Evolutionary conservation across 2,888 invertebrate species (phyloP), one percentile per base, ranked within the genome.

Genomic region (Agrotis puta): DNA sequence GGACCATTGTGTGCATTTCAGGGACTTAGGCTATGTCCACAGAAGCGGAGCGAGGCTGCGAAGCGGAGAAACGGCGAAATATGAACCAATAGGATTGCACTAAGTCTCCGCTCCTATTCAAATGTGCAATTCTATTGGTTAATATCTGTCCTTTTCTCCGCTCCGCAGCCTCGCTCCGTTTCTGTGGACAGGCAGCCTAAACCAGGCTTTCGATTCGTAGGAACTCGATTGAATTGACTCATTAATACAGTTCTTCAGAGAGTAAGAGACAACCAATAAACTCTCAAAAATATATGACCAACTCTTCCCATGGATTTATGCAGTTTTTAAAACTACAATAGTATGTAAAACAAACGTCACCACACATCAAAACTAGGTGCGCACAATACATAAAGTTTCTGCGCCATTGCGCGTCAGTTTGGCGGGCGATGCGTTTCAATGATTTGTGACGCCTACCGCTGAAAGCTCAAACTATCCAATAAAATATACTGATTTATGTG

Each of bases 361-460:
- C 68, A 78, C 81, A 79, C 66, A 84, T 79, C 79, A 84, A 73
- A 72, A 70, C 76, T 77, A 62, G 66, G 48, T 79, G 56, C 78
- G 61, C 77, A 79, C 71, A 76, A 68, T 69, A 79, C 74, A 83
- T 80, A 84, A 81, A 81, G 79, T 85, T 82, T 85, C 85, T 85
- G 86, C 87, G 76, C 89, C 88, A 91, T 92, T 92, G 88, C 86
- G 84, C 83, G 84, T 83, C 85, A 78, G 82, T 82, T 85, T 83
- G 81, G 81, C 86, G 76, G 79, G 82, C 87, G 83, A 85, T 85
- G 86, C 85, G 87, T 84, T 77, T 75, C 79, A 65, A 89, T 90
- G 91, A 89, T 88, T 88, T 89, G 88, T 89, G 83, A 74, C 71
- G 72, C 83, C 86, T 79, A 80, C 74, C 71, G 82, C 78, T 83